These are phyloP conservation scores for Drosophila suboccidentalis DNA, from an alignment of 2,888 invertebrate species.

Conservation along the genomic window DNA sequence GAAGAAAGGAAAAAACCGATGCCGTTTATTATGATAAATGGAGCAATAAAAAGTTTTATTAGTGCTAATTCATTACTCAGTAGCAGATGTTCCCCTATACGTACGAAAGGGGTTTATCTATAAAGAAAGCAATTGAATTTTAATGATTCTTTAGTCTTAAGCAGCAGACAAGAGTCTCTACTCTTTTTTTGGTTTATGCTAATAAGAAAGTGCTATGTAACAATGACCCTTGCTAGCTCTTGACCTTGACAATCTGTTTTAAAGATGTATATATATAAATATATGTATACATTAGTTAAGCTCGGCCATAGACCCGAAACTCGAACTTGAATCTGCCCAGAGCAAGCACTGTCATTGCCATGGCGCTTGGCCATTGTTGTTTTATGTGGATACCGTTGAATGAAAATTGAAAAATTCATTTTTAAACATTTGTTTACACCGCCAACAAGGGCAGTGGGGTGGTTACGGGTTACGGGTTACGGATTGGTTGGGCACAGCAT, in stretches of 20 bases:
- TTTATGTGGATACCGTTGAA: constrained; percentile 40
- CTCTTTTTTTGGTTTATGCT: neutral
- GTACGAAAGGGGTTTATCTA: neutral
- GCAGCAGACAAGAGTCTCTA: neutral
- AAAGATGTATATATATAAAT: neutral
- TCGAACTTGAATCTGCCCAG: constrained; percentile 9
- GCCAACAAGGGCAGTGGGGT: neutral
- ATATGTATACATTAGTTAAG: constrained; percentile 6
- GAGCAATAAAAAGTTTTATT: constrained; percentile 38
- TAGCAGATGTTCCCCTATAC: constrained; percentile 9
- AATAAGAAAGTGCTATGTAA: neutral
- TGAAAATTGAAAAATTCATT: constrained; percentile 73
- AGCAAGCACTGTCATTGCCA: constrained; percentile 24
- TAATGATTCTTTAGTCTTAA: neutral
- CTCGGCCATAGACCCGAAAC: constrained; percentile 20
- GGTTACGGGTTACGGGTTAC: neutral
- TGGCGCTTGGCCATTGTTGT: constrained; percentile 33
- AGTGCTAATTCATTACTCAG: constrained; percentile 34
- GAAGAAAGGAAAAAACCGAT: constrained; percentile 8
- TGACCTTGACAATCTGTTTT: constrained; percentile 25
- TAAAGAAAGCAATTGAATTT: constrained; percentile 10
- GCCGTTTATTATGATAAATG: constrained; percentile 45
- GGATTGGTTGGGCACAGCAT: neutral
- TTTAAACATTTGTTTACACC: constrained; percentile 71
- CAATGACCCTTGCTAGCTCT: constrained; percentile 14